These are phyloP conservation scores for Leuciscus waleckii DNA, from an alignment of 2,797 vertebrate species.

Conservation along the genomic window DNA sequence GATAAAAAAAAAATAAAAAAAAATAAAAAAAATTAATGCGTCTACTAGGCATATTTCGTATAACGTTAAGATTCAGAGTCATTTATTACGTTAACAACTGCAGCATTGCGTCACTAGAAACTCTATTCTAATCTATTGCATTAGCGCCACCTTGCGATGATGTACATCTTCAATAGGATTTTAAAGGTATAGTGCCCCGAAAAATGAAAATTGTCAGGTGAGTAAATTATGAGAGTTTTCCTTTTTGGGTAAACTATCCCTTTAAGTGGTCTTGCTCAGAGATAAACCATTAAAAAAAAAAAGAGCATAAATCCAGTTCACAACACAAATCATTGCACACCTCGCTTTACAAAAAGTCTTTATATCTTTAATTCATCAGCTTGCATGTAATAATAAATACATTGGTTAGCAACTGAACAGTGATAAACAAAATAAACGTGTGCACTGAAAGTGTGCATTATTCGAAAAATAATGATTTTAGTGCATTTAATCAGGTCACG, in stretches of 20 bases:
- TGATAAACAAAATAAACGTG: background rate
- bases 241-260: too few species aligned
- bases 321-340: background rate
- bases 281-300: background rate
- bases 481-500: background rate
- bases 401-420: background rate
- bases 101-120: background rate
- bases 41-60: background rate
- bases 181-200: too few species aligned
- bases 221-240: too few species aligned
- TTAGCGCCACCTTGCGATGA: constrained; percentile 10
- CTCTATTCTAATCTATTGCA: background rate
- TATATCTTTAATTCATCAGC: background rate
- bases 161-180: too few species aligned
- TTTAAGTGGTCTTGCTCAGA: background rate
- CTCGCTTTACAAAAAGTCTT: background rate
- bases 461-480: background rate
- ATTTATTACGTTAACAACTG: background rate
- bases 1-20: background rate
- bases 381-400: background rate
- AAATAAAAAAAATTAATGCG: background rate
- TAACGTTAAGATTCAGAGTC: background rate
- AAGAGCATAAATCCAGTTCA: background rate
- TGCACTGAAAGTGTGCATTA: constrained; percentile 1
- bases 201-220: too few species aligned